Evolutionary conservation across 2,888 invertebrate genomes (phyloP), one percentile per base, ranked within the genome.

Genomic region (Tetropium fuscum): DNA sequence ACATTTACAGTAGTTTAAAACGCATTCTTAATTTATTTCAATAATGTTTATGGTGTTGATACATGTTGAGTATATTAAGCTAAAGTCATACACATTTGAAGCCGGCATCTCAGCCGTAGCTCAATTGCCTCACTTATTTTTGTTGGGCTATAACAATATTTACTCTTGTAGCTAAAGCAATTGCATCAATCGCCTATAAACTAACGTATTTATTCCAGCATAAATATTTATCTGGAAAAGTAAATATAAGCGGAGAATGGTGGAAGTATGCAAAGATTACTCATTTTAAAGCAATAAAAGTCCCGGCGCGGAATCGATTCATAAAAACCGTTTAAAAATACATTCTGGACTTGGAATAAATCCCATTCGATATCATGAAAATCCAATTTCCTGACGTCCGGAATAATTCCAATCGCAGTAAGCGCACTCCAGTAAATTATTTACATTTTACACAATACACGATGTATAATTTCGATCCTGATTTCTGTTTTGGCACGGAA

Each of bases 371-470:
- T 54, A 57, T 57, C 57, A 56, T 57, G 53, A 63, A 63, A 63
- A 59, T 63, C 57, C 56, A 59, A 59, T 63, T 57, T 59, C 53
- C 48, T 34, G 19, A 44, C 43, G 55, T 59, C 48, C 43, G 41
- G 43, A 56, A 59, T 51, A 48, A 59, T 58, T 59, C 43, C 44
- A 49, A 59, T 59, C 8, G 49, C 40, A 51, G 48, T 43, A 40
- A 38, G 62, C 25, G 49, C 45, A 55, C 56, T 48, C 64, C 64
- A 56, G 58, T 64, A 64, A 63, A 66, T 66, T 69, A 69, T 69
- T 69, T 68, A 69, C 66, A 68, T 68, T 68, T 63, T 61, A 58
- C 67, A 65, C 66, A 66, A 61, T 58, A 56, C 64, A 59, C 48
- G 53, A 58, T 56, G 56, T 60, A 58, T 68, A 63, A 61, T 65